phyloP scores from a whole-genome alignment of 2,113 vertebrate species.

The Triplophysa dalaica region DNA sequence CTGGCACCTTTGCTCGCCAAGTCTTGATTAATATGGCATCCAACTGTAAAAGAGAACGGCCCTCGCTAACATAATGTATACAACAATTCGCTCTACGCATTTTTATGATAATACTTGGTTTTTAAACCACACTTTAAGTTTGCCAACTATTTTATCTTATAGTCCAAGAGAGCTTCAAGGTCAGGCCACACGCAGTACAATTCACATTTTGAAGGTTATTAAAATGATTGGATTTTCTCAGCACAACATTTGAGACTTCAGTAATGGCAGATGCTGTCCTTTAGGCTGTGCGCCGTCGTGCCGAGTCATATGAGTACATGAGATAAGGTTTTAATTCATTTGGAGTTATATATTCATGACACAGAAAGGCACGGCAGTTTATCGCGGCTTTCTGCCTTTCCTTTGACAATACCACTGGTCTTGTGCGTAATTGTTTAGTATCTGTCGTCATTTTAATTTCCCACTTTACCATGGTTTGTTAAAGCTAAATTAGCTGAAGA shows the following conservation, averaged over 20 bases:
- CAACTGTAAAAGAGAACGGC: conserved; percentile 45
- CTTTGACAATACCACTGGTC: conserved; percentile 11
- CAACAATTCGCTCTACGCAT: conserved; percentile 26
- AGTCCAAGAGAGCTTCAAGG: conserved; percentile 10
- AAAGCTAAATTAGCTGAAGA: conserved; percentile 69
- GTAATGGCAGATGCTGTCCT: background rate
- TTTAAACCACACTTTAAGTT: background rate
- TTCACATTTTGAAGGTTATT: background rate
- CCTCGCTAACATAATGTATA: conserved; percentile 42
- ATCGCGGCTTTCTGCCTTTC: conserved; percentile 11
- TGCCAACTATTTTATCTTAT: background rate
- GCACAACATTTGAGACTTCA: background rate
- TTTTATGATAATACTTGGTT: conserved; percentile 22
- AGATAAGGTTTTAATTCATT: conserved; percentile 13
- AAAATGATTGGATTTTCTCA: conserved; percentile 5
- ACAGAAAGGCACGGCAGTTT: background rate
- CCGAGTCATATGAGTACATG: background rate
- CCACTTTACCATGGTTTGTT: conserved; percentile 61
- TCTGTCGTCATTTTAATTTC: conserved; percentile 55
- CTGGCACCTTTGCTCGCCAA: conserved; percentile 57
- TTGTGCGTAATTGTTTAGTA: conserved; percentile 50
- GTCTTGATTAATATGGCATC: conserved; percentile 62
- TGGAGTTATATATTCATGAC: background rate
- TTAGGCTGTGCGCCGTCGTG: background rate
- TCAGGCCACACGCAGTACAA: background rate